Conservation (phyloP, 2,113 vertebrate species). For the Acinonyx jubatus region DNA sequence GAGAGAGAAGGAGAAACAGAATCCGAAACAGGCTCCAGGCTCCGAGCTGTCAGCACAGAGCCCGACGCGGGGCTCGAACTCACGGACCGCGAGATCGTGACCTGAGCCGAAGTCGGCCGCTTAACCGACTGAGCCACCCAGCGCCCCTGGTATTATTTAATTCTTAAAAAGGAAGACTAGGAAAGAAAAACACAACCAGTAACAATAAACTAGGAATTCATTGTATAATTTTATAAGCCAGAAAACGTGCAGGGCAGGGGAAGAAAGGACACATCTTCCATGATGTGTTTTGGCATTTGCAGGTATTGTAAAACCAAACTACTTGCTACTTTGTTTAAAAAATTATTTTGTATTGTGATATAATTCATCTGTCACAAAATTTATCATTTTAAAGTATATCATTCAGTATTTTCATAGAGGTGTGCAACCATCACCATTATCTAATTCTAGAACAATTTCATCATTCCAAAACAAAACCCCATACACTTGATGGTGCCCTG, state of each 20-base stretch:
- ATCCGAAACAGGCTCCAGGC: too few relatives aligned
- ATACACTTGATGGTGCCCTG: background rate
- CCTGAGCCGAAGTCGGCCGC: too few relatives aligned
- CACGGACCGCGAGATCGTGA: too few relatives aligned
- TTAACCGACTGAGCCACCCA: too few relatives aligned
- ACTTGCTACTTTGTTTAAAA: background rate
- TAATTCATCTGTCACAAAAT: background rate
- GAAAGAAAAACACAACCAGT: background rate
- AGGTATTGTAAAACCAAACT: background rate
- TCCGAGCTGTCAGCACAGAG: too few relatives aligned
- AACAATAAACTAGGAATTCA: background rate
- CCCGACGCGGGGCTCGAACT: rapidly evolving
- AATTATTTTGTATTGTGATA: background rate
- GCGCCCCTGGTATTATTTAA: too few relatives aligned
- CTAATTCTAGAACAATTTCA: background rate
- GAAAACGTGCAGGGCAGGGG: too few relatives aligned
- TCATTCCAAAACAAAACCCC: background rate
- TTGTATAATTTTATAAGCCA: background rate
- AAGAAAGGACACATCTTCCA: too few relatives aligned
- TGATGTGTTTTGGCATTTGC: background rate
- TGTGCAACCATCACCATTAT: background rate
- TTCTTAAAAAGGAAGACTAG: background rate
- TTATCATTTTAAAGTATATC: background rate
- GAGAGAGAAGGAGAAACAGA: too few relatives aligned
- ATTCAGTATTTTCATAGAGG: background rate